Evolutionary conservation across 2,113 vertebrate genomes (phyloP).

Genomic region (Paratilapia polleni): DNA sequence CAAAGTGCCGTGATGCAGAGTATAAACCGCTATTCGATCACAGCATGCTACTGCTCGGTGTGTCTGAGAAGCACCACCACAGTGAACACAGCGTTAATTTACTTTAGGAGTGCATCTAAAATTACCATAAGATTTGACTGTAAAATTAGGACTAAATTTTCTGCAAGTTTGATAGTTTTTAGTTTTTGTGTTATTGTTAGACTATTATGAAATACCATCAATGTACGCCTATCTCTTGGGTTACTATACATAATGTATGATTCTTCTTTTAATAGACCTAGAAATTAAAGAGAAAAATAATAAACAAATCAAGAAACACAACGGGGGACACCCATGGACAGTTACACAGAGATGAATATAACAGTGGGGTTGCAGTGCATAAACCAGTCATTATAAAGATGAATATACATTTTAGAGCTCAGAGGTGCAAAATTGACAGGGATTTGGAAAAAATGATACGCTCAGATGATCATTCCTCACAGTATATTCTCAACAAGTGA

Average conservation of each 20-base stretch:
- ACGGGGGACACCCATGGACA: no score
- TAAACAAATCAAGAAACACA: no score
- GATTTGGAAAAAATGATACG: neutral
- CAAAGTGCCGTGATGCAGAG: no score
- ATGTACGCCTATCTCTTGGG: neutral
- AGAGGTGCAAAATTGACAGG: rapidly evolving
- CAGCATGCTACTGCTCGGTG: no score
- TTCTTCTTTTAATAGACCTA: neutral
- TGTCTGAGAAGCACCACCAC: neutral
- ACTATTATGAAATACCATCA: neutral
- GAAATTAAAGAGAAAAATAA: neutral
- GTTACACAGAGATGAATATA: neutral
- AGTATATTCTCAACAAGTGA: neutral
- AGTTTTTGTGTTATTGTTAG: neutral
- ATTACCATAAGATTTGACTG: neutral
- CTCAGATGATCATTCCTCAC: rapidly evolving
- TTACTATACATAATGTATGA: neutral
- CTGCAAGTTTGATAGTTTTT: neutral
- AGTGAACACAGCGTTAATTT: neutral
- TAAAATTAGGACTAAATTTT: neutral
- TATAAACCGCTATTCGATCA: no score
- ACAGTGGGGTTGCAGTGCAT: neutral
- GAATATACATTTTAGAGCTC: neutral
- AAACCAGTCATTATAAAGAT: neutral
- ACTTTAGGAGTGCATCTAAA: neutral